Evolutionary conservation across 2,113 vertebrate species (phyloP).

Genomic region (Scophthalmus maximus): DNA sequence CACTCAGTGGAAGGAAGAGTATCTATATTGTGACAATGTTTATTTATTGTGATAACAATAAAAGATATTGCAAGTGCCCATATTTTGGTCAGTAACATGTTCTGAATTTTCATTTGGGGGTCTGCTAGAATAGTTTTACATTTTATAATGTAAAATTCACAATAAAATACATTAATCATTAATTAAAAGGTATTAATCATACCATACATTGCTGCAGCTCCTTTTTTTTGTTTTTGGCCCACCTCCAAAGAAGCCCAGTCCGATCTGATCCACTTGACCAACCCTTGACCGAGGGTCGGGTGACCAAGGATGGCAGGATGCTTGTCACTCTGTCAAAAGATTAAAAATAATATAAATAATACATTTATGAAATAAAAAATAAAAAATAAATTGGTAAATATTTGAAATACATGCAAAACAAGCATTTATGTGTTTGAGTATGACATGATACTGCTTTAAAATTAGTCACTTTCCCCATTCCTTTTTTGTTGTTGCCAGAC

Average conservation of each 20-base stretch:
- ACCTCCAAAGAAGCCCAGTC: too few relatives aligned
- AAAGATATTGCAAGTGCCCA: background rate
- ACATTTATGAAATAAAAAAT: background rate
- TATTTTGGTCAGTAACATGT: background rate
- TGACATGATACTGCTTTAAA: background rate
- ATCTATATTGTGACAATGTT: background rate
- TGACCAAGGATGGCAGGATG: too few relatives aligned
- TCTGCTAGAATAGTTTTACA: background rate
- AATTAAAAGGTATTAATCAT: too few relatives aligned
- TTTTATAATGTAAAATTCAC: background rate
- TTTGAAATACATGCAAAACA: background rate
- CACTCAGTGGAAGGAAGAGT: constrained; percentile 1
- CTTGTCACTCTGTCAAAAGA: too few relatives aligned
- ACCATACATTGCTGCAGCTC: too few relatives aligned
- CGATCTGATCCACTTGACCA: too few relatives aligned
- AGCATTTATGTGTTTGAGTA: background rate
- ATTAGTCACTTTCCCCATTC: background rate
- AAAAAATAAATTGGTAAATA: background rate
- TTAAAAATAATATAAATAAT: too few relatives aligned
- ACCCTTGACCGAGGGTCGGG: too few relatives aligned
- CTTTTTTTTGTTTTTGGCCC: too few relatives aligned
- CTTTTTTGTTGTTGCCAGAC: background rate
- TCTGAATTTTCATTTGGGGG: background rate
- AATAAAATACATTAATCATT: too few relatives aligned
- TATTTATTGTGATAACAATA: background rate